phyloP scores from a whole-genome alignment of 2,888 invertebrate species.

The Parnassius mnemosyne region DNA sequence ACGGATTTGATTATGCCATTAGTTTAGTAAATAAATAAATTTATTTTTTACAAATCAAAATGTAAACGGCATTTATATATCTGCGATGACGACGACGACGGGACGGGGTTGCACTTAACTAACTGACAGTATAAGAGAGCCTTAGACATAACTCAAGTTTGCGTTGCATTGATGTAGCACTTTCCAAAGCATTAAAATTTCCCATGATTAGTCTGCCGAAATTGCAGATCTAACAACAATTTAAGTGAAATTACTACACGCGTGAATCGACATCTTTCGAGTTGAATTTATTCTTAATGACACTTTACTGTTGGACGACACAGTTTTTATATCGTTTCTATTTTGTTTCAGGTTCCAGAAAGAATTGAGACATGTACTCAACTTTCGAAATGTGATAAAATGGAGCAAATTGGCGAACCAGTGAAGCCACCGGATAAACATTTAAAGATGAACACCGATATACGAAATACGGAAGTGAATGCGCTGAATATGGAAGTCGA shows the following conservation, averaged over 20 bases:
- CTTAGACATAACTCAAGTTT: conserved; percentile 2
- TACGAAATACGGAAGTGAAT: conserved; percentile 62
- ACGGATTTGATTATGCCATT: too few relatives aligned
- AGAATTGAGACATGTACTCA: conserved; percentile 61
- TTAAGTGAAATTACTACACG: conserved; percentile 46
- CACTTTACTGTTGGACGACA: conserved; percentile 34
- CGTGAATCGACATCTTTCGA: conserved; percentile 44
- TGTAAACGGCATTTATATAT: too few relatives aligned
- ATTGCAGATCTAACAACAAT: conserved; percentile 38
- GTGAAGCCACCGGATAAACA: conserved; percentile 50
- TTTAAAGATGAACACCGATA: conserved; percentile 40
- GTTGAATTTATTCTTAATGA: conserved; percentile 45
- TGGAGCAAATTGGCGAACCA: conserved; percentile 52
- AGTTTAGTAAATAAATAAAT: too few relatives aligned
- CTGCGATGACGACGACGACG: too few relatives aligned
- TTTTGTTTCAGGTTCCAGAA: conserved; percentile 65
- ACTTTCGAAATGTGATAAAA: conserved; percentile 55
- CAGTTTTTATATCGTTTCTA: conserved; percentile 35
- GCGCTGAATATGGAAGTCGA: conserved; percentile 84
- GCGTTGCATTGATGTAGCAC: conserved; percentile 6
- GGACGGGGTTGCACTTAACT: too few relatives aligned
- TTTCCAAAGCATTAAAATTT: conserved; percentile 29
- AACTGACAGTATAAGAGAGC: too few relatives aligned
- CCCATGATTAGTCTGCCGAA: conserved; percentile 36
- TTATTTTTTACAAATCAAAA: too few relatives aligned